Base-by-base conservation (phyloP, 2,797 vertebrate genomes). In the Pipistrellus kuhlii region DNA sequence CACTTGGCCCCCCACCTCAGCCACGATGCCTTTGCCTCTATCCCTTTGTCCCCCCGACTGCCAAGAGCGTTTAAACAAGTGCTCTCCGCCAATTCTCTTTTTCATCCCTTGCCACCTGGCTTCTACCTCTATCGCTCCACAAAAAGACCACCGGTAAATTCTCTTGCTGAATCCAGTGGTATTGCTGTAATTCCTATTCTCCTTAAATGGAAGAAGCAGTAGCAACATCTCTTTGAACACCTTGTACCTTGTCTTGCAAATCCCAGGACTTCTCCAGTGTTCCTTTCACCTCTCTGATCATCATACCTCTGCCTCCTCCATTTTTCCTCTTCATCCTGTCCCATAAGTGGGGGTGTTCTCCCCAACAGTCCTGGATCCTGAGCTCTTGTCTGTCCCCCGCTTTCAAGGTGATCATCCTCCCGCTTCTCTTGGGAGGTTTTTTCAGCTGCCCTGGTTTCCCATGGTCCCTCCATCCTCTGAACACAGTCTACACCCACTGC, bases 21-120 rank as follows among this genome's bases (percentile, higher is more conserved):
- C 57, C 27, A 17, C 18, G 12, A 6, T 18, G n/a, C 64, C 38
- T 48, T 35, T 76, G n/a, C 44, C 25, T 66, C 14, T 17, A 62
- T 2, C 18, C 6, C 2, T 1, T 2, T 17, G 14, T 4, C 14
- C 12, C 7, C 2, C 21, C 25, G 0, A 35, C 53, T 66, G 78
- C 66, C 71, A 48, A 13, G 8, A 23, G 21, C 21, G 10, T 80
- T 51, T 46, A 21, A 62, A 35, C 32, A 25, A 46, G 38, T 51
- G 12, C 27, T 48, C 77, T 66, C 71, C 17, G 30, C 11, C 41
- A 7, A 2, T 38, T 77, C 85, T 75, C 53, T n/a, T 51, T 68
- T 38, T 48, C 12, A 62, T 20, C 13, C 10, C 38, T 51, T 72
- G 2, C 10, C 51, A 59, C 68, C 59, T 55, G 44, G 44, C 38